Conservation (phyloP, 2,888 invertebrate genomes). For the Esperia sulphurella region DNA sequence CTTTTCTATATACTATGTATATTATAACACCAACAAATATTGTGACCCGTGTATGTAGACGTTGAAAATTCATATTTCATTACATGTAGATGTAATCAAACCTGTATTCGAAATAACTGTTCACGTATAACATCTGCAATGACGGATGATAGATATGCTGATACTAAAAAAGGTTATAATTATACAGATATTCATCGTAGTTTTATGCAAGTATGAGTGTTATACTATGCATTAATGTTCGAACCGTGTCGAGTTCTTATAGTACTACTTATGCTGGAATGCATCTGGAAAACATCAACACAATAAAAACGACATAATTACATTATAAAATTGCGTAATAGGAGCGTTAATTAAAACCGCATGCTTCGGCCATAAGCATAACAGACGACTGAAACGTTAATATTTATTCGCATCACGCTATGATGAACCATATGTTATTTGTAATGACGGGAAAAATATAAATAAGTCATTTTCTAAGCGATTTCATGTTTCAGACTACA, state of each 20-base stretch:
- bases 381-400: conserved; percentile 32
- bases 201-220: no score
- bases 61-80: no score
- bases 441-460: conserved; percentile 33
- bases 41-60: no score
- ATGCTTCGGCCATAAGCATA: conserved; percentile 34
- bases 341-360: conserved; percentile 45
- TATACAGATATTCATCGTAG: no score
- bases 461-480: conserved; percentile 2
- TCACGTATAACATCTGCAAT: no score
- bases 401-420: conserved; percentile 37
- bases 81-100: no score
- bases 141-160: no score
- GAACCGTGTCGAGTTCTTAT: conserved; percentile 5
- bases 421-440: conserved; percentile 48
- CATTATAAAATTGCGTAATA: conserved; percentile 17
- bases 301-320: conserved; percentile 12
- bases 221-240: not conserved
- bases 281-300: conserved; percentile 10
- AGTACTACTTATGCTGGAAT: not conserved
- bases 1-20: no score
- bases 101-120: no score
- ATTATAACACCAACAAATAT: no score
- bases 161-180: no score
- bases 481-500: not conserved